Evolutionary conservation across 2,797 vertebrate genomes (phyloP).

Genomic region (Brotula barbata): DNA sequence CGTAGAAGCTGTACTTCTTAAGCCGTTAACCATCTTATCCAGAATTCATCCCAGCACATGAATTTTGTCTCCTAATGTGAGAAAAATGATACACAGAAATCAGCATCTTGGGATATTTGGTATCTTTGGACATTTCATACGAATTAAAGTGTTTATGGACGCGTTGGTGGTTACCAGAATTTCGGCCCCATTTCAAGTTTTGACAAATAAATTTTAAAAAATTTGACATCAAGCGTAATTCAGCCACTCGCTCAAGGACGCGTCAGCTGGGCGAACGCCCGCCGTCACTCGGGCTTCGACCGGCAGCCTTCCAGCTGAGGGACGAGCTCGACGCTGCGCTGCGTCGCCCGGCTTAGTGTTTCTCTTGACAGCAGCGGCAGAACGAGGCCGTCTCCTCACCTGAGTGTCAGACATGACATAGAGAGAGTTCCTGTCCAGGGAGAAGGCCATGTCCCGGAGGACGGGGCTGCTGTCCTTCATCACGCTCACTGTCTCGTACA

Average conservation of each 20-base stretch:
- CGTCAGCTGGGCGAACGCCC: conserved; percentile 11
- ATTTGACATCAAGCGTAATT: conserved; percentile 5
- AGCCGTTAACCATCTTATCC: too few species aligned
- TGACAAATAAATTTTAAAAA: too few species aligned
- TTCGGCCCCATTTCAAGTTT: too few species aligned
- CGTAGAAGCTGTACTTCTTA: too few species aligned
- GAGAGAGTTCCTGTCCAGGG: conserved; percentile 87
- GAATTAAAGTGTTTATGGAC: too few species aligned
- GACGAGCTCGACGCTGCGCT: conserved; percentile 12
- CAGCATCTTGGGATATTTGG: too few species aligned
- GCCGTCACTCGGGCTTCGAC: conserved; percentile 24
- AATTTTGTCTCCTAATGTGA: too few species aligned
- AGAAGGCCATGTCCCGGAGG: conserved; percentile 97
- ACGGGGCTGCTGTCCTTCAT: conserved; percentile 90
- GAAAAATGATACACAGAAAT: too few species aligned
- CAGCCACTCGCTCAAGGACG: conserved; percentile 27
- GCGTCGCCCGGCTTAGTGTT: conserved; percentile 12
- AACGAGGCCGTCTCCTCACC: conserved; percentile 78
- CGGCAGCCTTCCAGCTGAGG: conserved; percentile 22
- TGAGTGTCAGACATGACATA: conserved; percentile 97
- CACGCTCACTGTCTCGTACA: conserved; percentile 91
- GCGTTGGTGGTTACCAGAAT: too few species aligned
- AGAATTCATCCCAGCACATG: too few species aligned
- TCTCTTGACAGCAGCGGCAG: conserved; percentile 42
- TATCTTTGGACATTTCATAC: too few species aligned